These are phyloP conservation scores for Hemicordylus capensis DNA, from an alignment of 2,113 vertebrate species.

Conservation along the genomic window DNA sequence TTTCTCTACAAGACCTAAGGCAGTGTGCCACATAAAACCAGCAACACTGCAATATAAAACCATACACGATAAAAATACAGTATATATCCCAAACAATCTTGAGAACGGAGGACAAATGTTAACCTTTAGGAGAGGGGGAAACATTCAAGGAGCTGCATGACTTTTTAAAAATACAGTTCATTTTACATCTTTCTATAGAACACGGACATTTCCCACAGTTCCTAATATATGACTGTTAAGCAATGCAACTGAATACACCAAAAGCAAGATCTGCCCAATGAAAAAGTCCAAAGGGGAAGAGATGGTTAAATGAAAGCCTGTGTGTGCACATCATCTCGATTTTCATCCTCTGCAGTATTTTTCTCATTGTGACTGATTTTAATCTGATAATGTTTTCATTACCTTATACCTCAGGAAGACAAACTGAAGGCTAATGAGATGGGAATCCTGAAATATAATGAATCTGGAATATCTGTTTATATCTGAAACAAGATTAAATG, in stretches of 20 bases:
- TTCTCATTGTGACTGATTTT: background rate
- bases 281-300: background rate
- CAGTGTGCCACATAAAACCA: too few species aligned
- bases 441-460: constrained; percentile 30
- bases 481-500: constrained; percentile 9
- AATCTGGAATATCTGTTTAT: too few species aligned
- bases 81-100: background rate
- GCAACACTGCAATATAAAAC: too few species aligned
- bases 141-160: background rate
- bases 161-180: background rate
- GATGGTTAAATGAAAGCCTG: background rate
- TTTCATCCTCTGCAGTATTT: background rate
- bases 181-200: background rate
- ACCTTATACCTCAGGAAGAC: background rate
- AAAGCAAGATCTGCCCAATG: background rate
- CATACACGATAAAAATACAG: too few species aligned
- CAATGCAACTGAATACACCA: background rate
- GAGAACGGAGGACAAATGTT: background rate
- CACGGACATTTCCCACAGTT: background rate
- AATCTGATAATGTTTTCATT: background rate
- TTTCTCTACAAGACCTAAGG: too few species aligned
- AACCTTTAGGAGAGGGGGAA: background rate
- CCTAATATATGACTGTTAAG: background rate
- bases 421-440: constrained; percentile 9
- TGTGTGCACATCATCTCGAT: background rate